These are phyloP conservation scores for Pipistrellus pygmaeus DNA, from an alignment of 2,797 vertebrate genomes.

Conservation along the genomic window DNA sequence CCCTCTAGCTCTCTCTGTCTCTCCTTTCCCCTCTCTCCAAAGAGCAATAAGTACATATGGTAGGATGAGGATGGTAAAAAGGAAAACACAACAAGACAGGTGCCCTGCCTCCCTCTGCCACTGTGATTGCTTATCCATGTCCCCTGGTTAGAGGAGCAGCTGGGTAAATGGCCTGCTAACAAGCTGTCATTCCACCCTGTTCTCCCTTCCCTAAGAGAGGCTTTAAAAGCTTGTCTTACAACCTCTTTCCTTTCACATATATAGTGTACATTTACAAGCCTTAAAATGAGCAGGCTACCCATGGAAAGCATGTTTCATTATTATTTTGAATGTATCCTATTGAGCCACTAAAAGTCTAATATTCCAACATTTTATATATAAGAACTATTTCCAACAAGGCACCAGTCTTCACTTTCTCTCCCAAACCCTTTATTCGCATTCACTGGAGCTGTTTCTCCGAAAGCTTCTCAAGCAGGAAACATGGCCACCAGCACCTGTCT, in stretches of 20 bases:
- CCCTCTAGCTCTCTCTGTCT: background rate
- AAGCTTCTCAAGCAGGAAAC: conserved; percentile 75
- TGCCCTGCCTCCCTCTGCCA: background rate
- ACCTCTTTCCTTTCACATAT: background rate
- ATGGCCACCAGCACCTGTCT: conserved; percentile 79
- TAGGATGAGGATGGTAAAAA: background rate
- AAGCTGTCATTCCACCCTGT: background rate
- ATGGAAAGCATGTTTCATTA: background rate
- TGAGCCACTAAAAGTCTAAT: conserved; percentile 48
- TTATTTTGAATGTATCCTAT: conserved; percentile 22
- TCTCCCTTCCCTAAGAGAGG: background rate
- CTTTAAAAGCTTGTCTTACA: background rate
- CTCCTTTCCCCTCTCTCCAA: background rate
- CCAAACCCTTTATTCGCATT: conserved; percentile 52
- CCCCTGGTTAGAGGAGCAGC: background rate
- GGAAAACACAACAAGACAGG: background rate
- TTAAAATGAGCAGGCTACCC: background rate
- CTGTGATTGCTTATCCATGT: background rate
- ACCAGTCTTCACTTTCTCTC: conserved; percentile 59
- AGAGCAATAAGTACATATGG: background rate
- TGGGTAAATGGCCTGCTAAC: background rate
- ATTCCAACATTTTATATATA: conserved; percentile 41
- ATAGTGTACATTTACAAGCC: background rate
- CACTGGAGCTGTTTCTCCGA: conserved; percentile 66
- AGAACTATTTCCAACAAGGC: conserved; percentile 27